Evolutionary conservation across 2,797 vertebrate species (phyloP).

Genomic region (Urosaurus nigricauda): DNA sequence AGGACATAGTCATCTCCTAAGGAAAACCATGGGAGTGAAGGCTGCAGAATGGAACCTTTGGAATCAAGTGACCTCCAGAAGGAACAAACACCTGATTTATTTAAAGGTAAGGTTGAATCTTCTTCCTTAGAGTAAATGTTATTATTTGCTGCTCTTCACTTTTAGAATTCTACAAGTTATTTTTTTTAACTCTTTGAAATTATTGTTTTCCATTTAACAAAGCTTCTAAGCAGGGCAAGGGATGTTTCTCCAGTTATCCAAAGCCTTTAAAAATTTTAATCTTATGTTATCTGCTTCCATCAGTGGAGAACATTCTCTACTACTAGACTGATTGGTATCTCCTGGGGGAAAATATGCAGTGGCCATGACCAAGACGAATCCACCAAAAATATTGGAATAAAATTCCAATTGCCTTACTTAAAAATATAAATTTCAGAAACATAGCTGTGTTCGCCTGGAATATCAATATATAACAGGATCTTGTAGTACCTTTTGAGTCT

Average conservation of each 20-base stretch:
- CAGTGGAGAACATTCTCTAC: neutral
- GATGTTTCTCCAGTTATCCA: neutral
- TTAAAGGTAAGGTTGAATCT: slow-evolving; percentile 37
- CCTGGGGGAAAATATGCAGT: neutral
- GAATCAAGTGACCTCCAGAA: slow-evolving; percentile 20
- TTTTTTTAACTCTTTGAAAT: slow-evolving; percentile 2
- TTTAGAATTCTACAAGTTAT: slow-evolving; percentile 14
- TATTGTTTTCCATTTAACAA: slow-evolving; percentile 1
- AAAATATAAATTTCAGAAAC: no score
- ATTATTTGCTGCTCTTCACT: neutral
- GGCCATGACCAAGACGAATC: neutral
- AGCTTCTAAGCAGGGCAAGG: neutral
- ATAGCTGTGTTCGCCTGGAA: no score
- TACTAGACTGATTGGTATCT: neutral
- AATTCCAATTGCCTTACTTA: slow-evolving; percentile 1
- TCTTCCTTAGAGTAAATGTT: neutral
- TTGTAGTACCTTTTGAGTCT: no score
- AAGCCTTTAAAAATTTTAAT: neutral
- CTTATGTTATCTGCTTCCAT: neutral
- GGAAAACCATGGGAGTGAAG: slow-evolving; percentile 36
- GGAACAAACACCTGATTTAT: slow-evolving; percentile 47
- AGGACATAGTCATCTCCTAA: slow-evolving; percentile 5
- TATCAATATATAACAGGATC: no score
- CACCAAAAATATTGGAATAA: neutral
- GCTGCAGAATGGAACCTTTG: slow-evolving; percentile 37